phyloP scores from a whole-genome alignment of 2,113 vertebrate species.

The Variabilichromis moorii region DNA sequence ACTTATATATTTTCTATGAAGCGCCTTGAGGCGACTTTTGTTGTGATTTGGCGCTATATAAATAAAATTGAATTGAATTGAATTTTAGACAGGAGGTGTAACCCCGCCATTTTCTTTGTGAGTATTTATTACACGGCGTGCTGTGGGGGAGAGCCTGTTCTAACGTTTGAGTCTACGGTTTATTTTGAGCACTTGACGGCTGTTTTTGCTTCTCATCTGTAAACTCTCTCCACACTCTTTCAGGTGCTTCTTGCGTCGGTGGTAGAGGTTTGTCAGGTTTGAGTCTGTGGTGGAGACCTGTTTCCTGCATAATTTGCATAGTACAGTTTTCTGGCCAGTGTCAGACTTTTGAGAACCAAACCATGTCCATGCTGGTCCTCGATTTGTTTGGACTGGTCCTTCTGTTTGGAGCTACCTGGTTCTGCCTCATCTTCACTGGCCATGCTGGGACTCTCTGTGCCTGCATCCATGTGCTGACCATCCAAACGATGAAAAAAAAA shows the following conservation, averaged over 20 bases:
- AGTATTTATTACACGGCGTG: not conserved
- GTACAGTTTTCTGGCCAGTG: not conserved
- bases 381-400: not conserved
- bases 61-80: no score
- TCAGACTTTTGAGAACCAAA: not conserved
- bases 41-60: no score
- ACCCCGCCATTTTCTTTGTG: not conserved
- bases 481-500: not conserved
- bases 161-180: not conserved
- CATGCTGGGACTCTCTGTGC: not conserved
- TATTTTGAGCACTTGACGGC: not conserved
- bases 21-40: no score
- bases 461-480: not conserved
- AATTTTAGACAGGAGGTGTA: not conserved
- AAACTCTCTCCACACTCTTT: not conserved
- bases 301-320: not conserved
- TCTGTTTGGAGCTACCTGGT: not conserved
- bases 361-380: not conserved
- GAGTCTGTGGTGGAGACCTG: not conserved
- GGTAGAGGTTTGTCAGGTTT: not conserved
- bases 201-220: not conserved
- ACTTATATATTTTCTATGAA: no score
- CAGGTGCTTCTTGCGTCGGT: not conserved
- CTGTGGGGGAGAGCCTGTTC: not conserved
- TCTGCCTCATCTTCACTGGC: not conserved